A percentile compares a stretch with the other conserved stretches of the same genome.
Evolutionary conservation across 2,888 invertebrate species (phyloP).

Genomic region (Heliconius cydno): DNA sequence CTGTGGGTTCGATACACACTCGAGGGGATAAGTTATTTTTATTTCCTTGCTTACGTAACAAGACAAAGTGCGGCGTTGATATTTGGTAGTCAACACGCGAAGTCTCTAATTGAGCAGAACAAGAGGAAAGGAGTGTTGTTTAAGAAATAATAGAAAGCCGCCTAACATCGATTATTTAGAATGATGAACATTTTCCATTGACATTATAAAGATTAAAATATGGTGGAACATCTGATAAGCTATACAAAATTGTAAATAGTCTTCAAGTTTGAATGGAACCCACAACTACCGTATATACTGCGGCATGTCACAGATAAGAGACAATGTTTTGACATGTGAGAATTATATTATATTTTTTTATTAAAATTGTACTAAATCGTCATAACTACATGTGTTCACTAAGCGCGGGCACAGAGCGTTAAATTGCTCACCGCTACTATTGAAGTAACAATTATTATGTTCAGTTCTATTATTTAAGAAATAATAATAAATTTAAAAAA

Average conservation of each 20-base stretch:
- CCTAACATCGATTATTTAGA: no score
- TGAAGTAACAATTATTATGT: neutral
- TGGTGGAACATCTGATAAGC: neutral
- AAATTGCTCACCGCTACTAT: slow-evolving; percentile 21
- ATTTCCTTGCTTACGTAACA: no score
- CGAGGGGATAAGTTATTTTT: no score
- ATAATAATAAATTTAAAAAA: no score
- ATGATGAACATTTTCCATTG: no score
- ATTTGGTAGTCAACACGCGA: no score
- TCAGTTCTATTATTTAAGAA: neutral
- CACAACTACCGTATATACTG: neutral
- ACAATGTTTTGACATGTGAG: neutral
- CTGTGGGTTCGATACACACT: no score
- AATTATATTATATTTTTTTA: neutral
- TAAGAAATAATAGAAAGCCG: no score
- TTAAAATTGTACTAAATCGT: slow-evolving; percentile 16
- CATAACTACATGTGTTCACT: slow-evolving; percentile 16
- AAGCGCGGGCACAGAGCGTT: neutral
- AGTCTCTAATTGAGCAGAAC: no score
- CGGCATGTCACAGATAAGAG: neutral
- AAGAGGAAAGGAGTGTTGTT: no score
- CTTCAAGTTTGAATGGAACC: neutral
- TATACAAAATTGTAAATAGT: neutral
- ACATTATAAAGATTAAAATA: neutral
- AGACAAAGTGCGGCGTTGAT: no score